Evolutionary conservation across 1,140 invertebrate species (phyloP).

Genomic region (Aporrectodea caliginosa): DNA sequence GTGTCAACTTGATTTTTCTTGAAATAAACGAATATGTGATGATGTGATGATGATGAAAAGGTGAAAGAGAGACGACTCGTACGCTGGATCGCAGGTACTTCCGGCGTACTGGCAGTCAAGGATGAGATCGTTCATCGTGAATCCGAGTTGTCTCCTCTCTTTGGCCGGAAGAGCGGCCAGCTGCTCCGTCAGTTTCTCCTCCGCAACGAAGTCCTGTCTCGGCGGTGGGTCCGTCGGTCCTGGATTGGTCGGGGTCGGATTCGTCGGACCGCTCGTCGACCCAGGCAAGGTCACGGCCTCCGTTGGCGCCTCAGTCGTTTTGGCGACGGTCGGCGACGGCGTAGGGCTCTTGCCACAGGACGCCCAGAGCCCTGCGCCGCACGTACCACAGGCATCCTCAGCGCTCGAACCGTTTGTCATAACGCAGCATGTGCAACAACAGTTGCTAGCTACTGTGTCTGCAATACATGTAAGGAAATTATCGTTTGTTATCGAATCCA

Average conservation of each 20-base stretch:
- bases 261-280: neutral
- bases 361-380: neutral
- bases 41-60: no score
- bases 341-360: neutral
- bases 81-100: slow-evolving; percentile 12
- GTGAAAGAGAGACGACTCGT: no score
- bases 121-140: slow-evolving; percentile 23
- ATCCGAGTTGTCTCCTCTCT: neutral
- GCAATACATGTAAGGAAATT: no score
- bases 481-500: no score
- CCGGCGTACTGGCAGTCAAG: slow-evolving; percentile 20
- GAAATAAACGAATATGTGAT: no score
- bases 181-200: slow-evolving; percentile 13
- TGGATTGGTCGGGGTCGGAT: neutral
- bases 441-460: no score
- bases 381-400: neutral
- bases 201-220: neutral
- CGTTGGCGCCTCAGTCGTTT: no score
- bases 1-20: no score
- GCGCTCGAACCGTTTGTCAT: neutral
- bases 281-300: neutral
- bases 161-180: neutral
- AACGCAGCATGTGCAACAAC: slow-evolving; percentile 15
- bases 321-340: neutral
- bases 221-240: neutral